Evolutionary conservation across 2,797 vertebrate genomes (phyloP).

Genomic region (Hipposideros larvatus): DNA sequence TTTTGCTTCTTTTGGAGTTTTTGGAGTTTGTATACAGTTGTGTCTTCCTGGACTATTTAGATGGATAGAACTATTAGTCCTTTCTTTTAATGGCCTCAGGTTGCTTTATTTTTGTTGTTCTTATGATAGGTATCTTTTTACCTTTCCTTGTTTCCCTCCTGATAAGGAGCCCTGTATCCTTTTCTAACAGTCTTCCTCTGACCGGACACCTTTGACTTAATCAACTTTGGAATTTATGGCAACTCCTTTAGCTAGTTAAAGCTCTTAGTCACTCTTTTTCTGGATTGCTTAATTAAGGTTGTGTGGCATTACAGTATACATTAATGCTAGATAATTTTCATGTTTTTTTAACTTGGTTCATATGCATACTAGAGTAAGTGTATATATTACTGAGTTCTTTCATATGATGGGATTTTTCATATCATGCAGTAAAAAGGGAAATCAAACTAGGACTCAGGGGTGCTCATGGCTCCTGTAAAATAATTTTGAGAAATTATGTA

Average conservation of each 20-base stretch:
- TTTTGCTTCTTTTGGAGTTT: background rate
- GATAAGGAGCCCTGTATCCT: background rate
- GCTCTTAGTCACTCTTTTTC: background rate
- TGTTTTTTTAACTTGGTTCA: background rate
- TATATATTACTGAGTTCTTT: background rate
- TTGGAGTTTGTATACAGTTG: background rate
- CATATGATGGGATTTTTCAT: background rate
- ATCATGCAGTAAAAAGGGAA: background rate
- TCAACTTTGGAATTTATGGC: background rate
- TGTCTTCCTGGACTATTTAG: background rate
- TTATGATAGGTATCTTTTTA: background rate
- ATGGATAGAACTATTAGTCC: background rate
- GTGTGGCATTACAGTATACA: background rate
- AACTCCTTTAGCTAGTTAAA: background rate
- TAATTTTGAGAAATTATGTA: background rate
- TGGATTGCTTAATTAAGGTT: background rate
- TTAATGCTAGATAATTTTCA: background rate
- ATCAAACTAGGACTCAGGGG: background rate
- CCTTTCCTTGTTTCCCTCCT: background rate
- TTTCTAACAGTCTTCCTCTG: background rate
- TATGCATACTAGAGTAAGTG: background rate
- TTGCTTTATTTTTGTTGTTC: slow-evolving; percentile 17
- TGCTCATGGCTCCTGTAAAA: background rate
- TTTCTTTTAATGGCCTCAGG: background rate
- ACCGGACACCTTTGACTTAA: background rate